Evolutionary conservation across 2,888 invertebrate genomes (phyloP).

Genomic region (Lasioglossum villosulum): DNA sequence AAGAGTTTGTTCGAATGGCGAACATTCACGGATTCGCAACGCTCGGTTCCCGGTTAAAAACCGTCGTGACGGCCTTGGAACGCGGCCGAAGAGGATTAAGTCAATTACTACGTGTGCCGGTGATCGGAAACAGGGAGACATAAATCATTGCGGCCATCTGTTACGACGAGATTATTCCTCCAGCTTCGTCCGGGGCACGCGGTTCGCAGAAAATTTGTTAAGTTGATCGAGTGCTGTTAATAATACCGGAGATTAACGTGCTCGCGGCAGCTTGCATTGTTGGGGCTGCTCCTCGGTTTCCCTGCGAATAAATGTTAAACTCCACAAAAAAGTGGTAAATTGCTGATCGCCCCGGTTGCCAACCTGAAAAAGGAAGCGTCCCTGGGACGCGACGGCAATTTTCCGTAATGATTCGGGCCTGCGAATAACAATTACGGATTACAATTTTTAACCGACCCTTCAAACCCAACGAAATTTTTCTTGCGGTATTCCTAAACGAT

Average conservation of each 20-base stretch:
- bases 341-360: neutral
- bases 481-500: neutral
- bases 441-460: neutral
- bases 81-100: neutral
- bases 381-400: constrained; percentile 25
- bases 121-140: constrained; percentile 15
- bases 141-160: constrained; percentile 14
- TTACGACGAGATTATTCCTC: constrained; percentile 7
- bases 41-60: neutral
- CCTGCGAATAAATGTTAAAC: neutral
- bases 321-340: neutral
- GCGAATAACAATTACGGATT: constrained; percentile 27
- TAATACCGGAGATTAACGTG: constrained; percentile 11
- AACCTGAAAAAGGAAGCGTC: neutral
- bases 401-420: constrained; percentile 16
- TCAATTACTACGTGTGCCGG: constrained; percentile 13
- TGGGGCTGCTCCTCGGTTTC: neutral
- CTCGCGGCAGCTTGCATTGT: constrained; percentile 1
- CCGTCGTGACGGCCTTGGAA: neutral
- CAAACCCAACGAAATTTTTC: neutral
- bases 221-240: constrained; percentile 14
- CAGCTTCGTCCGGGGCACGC: neutral
- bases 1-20: neutral
- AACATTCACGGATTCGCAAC: neutral
- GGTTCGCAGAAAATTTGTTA: constrained; percentile 12